These are phyloP conservation scores for Leptobrachium leishanense DNA, from an alignment of 2,113 vertebrate genomes.

Conservation along the genomic window DNA sequence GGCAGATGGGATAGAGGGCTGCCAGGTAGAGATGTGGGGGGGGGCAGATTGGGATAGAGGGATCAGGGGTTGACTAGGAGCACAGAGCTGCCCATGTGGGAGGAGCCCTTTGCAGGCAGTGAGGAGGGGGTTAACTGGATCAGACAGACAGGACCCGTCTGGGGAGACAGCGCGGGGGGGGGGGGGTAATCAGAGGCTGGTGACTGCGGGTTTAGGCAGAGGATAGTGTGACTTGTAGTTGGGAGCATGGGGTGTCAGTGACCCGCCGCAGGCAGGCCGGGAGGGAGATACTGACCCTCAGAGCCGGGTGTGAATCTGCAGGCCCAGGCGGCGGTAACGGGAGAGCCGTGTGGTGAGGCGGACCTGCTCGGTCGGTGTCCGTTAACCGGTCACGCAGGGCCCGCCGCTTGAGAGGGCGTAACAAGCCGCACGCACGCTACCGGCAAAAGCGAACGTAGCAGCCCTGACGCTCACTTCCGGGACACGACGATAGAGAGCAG, in stretches of 20 bases:
- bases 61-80: neutral
- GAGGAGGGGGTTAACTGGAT: no score
- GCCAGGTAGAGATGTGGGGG: neutral
- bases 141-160: no score
- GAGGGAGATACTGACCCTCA: no score
- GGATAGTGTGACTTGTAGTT: no score
- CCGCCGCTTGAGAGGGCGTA: neutral
- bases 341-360: neutral
- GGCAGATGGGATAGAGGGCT: neutral
- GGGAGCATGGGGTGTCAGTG: no score
- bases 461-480: constrained; percentile 16
- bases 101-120: no score
- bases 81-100: neutral
- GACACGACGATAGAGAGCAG: constrained; percentile 1
- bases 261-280: no score
- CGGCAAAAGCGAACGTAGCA: constrained; percentile 28
- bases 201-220: no score
- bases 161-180: no score
- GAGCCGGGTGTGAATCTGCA: no score
- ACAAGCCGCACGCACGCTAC: constrained; percentile 11
- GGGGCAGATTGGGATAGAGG: neutral
- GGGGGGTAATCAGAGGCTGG: no score
- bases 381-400: neutral
- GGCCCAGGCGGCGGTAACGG: neutral
- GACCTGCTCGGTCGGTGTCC: neutral